Conservation (phyloP, 2,113 vertebrate genomes). For the Eudyptes chrysolophus region DNA sequence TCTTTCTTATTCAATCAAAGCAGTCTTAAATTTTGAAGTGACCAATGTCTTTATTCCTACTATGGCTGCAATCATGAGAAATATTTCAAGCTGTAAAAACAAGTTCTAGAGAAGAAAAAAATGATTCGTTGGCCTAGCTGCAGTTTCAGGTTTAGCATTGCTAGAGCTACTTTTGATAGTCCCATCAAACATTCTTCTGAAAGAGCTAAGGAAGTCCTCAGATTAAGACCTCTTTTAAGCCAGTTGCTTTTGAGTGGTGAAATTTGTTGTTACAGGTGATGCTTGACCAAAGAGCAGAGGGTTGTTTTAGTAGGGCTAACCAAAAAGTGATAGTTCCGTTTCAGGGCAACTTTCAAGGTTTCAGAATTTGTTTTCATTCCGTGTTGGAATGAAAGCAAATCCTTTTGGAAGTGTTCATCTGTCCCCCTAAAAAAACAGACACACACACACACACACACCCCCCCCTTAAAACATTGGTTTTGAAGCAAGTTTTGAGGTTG, state of each 20-base stretch:
- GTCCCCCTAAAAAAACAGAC: background rate
- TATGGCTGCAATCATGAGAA: background rate
- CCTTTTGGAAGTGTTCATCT: background rate
- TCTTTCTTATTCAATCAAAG: background rate
- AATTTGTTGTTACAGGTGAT: background rate
- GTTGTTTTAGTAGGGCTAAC: background rate
- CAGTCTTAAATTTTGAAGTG: background rate
- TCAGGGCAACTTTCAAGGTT: background rate
- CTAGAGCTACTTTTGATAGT: background rate
- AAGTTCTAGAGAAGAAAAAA: background rate
- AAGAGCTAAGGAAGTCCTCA: background rate
- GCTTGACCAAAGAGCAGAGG: background rate
- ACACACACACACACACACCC: no score
- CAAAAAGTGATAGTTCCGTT: background rate
- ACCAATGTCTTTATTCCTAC: background rate
- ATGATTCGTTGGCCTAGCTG: background rate
- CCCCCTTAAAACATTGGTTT: background rate
- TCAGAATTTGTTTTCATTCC: constrained; percentile 6
- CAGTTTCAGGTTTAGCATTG: background rate
- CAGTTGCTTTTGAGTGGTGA: background rate
- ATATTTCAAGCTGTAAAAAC: background rate
- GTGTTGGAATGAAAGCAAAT: background rate
- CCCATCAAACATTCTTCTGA: background rate
- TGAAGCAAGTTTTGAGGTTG: background rate
- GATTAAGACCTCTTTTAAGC: background rate